These are phyloP conservation scores for Arctocebus calabarensis DNA, from an alignment of 2,797 vertebrate genomes.

Conservation along the genomic window DNA sequence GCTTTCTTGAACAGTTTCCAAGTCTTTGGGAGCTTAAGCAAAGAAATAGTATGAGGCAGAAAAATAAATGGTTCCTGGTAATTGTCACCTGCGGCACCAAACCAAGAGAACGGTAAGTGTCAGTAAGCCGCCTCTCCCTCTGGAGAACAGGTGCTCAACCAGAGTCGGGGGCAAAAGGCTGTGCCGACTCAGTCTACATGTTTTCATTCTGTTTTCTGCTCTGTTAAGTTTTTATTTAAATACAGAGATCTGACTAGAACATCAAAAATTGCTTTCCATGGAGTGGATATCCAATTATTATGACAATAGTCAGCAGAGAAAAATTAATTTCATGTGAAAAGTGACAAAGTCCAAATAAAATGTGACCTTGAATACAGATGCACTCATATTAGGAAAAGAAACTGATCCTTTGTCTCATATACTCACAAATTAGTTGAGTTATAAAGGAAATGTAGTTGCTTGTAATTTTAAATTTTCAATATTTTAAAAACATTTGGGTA, in stretches of 20 bases:
- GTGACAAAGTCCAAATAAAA: constrained; percentile 62
- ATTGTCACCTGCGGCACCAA: not conserved
- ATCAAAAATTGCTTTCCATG: constrained; percentile 68
- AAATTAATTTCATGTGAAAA: constrained; percentile 75
- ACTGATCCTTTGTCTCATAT: not conserved
- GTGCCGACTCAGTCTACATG: not conserved
- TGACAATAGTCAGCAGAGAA: constrained; percentile 59
- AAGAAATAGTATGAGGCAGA: constrained; percentile 14
- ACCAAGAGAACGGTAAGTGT: not conserved
- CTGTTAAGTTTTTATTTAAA: constrained; percentile 66
- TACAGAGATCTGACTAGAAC: constrained; percentile 52
- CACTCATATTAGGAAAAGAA: not conserved
- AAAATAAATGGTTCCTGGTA: constrained; percentile 38
- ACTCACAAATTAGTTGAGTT: not conserved
- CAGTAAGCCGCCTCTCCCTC: not conserved
- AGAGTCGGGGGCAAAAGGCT: not conserved
- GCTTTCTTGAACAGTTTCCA: constrained; percentile 55
- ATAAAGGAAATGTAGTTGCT: not conserved
- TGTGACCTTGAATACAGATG: constrained; percentile 67
- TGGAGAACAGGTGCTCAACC: accelerated
- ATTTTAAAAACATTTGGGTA: not conserved
- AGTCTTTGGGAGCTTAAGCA: constrained; percentile 54
- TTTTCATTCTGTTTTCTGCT: constrained; percentile 59
- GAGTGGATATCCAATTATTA: constrained; percentile 66
- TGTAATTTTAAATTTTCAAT: not conserved